Evolutionary conservation across 2,797 vertebrate genomes (phyloP).

Genomic region (Syngnathus rostellatus): DNA sequence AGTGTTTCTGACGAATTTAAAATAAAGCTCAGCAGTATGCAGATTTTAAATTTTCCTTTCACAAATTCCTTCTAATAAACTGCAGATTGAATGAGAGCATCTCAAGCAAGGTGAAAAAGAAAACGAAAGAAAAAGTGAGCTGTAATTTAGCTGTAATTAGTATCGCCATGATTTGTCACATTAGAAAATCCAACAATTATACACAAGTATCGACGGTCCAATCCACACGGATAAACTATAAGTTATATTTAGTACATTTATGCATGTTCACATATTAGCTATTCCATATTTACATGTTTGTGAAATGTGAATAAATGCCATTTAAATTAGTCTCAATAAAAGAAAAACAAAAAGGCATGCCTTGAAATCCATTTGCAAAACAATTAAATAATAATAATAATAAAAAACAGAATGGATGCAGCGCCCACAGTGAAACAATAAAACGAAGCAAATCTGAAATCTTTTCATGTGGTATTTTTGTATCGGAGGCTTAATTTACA

Average conservation of each 20-base stretch:
- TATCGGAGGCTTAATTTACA: constrained; percentile 58
- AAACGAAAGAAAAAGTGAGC: constrained; percentile 20
- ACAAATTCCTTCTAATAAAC: constrained; percentile 36
- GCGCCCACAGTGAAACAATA: constrained; percentile 29
- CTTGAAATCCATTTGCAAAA: constrained; percentile 39
- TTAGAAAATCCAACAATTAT: constrained; percentile 40
- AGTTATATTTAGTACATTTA: constrained; percentile 16
- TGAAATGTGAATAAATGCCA: constrained; percentile 21
- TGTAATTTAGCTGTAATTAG: constrained; percentile 12
- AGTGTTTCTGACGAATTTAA: constrained; percentile 30
- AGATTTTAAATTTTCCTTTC: constrained; percentile 27
- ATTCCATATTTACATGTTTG: constrained; percentile 49
- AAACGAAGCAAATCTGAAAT: constrained; percentile 8
- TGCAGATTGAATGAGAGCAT: constrained; percentile 28
- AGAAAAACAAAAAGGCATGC: constrained; percentile 33
- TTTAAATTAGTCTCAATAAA: constrained; percentile 46
- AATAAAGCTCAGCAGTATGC: constrained; percentile 29
- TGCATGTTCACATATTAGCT: constrained; percentile 19
- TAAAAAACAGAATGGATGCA: constrained; percentile 60
- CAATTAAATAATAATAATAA: constrained; percentile 36
- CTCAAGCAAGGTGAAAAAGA: constrained; percentile 11
- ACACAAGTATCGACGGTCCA: constrained; percentile 32
- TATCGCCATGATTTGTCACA: constrained; percentile 28
- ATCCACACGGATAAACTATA: constrained; percentile 24
- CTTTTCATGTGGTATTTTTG: constrained; percentile 46